Base-by-base conservation (phyloP, 2,888 invertebrate species). In the Diplolepis rosae region DNA sequence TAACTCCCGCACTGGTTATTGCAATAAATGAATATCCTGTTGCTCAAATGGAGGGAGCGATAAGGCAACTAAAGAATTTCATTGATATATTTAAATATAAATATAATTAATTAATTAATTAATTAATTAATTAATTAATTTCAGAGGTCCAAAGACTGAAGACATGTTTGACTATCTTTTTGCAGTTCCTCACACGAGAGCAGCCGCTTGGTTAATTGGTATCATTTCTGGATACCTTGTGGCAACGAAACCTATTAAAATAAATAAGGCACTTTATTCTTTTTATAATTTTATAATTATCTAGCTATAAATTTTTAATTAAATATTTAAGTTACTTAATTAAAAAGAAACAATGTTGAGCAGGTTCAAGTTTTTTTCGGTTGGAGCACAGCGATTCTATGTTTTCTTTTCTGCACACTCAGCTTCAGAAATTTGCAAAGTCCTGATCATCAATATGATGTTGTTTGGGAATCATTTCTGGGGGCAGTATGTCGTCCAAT, bases 21-120 rank as follows among this genome's bases (percentile, higher is more conserved):
- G 90, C 85, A 65, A 42, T 85, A 0, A 83, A 89, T 54, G 68
- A 89, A 45, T 90, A 88, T 71, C 86, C 88, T 13, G 84, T 89
- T 50, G 85, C 87, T 0, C 79, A 90, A 18, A 75, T 77, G 6
- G 45, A 73, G 0, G 22, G 22, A 65, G 87, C 80, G 39, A n/a
- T 39, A 39, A 39, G 13, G 0, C 11, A 39, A 39, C 11, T 11
- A 39, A 39, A 52, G 9, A 56, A 35, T 30, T 5, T 30, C 30
- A 30, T 6, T 30, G n/a, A n/a, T n/a, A n/a, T n/a, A n/a, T n/a
- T n/a, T n/a, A n/a, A n/a, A n/a, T n/a, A n/a, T n/a, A n/a, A n/a
- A n/a, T n/a, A n/a, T n/a, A n/a, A n/a, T n/a, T n/a, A n/a, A n/a
- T n/a, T n/a, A n/a, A n/a, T n/a, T n/a, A n/a, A n/a, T n/a, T n/a